Evolutionary conservation across 2,888 invertebrate genomes (phyloP).

Genomic region (Dyspetes luteomarginatus): DNA sequence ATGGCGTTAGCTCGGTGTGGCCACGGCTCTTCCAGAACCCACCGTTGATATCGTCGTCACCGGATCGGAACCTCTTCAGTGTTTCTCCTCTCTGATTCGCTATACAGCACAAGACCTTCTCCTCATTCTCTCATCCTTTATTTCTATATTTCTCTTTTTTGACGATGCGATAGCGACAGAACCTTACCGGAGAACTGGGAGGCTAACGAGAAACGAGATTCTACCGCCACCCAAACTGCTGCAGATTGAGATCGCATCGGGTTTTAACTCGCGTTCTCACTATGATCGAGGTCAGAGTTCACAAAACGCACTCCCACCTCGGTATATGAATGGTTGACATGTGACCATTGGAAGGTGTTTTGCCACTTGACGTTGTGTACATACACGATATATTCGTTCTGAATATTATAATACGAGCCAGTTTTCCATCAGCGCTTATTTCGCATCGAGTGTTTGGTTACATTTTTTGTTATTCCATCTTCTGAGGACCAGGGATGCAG

Average conservation of each 20-base stretch:
- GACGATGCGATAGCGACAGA: slow-evolving; percentile 67
- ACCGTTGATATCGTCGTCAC: slow-evolving; percentile 73
- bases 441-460: too few relatives aligned
- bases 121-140: slow-evolving; percentile 38
- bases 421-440: too few relatives aligned
- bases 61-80: slow-evolving; percentile 72
- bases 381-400: background rate
- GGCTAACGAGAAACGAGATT: slow-evolving; percentile 80
- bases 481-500: too few relatives aligned
- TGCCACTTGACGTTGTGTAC: background rate
- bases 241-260: slow-evolving; percentile 35
- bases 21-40: slow-evolving; percentile 57
- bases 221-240: slow-evolving; percentile 78
- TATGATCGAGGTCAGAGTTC: slow-evolving; percentile 59
- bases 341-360: slow-evolving; percentile 11
- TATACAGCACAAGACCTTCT: slow-evolving; percentile 35
- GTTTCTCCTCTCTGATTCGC: slow-evolving; percentile 63
- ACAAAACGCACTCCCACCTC: slow-evolving; percentile 47
- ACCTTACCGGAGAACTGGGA: slow-evolving; percentile 62
- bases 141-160: slow-evolving; percentile 54
- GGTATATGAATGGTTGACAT: slow-evolving; percentile 21
- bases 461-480: too few relatives aligned
- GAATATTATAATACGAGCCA: too few relatives aligned
- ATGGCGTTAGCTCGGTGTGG: slow-evolving; percentile 75
- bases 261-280: slow-evolving; percentile 44